Evolutionary conservation across 2,797 vertebrate species (phyloP), one percentile per base, ranked within the genome.

Genomic region (Corythornis leucogaster): DNA sequence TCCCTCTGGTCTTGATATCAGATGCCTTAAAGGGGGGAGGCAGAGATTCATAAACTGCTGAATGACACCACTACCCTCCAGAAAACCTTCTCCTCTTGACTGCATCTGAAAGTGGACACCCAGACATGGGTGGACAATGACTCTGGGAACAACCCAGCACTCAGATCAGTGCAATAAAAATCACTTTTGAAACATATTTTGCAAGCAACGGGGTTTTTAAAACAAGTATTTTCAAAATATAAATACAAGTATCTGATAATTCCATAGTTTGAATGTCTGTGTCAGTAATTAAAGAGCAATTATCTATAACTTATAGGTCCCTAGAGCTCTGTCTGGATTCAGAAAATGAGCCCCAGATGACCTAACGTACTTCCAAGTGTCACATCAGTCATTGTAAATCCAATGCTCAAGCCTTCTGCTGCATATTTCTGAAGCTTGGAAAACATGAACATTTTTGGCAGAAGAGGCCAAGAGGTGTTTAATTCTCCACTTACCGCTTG

Each of bases 261-360:
- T 50, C 75, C 3, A 0, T 28, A 40, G 81, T 87, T 92, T 15
- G 8, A 63, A 68, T 46, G 88, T 82, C 89, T 93, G 87, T 76
- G 79, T 82, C 88, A 80, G 79, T 89, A 95, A 94, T 85, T 95
- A 93, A 94, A 93, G 73, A 74, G 76, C 57, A 80, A 92, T 95
- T 80, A 54, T 38, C n/a, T 31, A 10, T 19, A 86, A 88, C n/a
- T 77, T 74, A 28, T 87, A 25, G 21, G 30, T 82, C 88, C 68
- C 92, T 48, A 57, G 95, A 94, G 91, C 38, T 92, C 70, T 67
- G 70, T 40, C 89, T 88, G 24, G 69, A 88, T 80, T 68, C n/a
- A 61, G 87, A 81, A 84, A 92, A 87, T 74, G 80, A 96, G 86
- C 80, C 83, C 74, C 91, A 86, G 70, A 85, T 46, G 87, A 89